Evolutionary conservation across 2,797 vertebrate species (phyloP).

Genomic region (Lacerta viridis): DNA sequence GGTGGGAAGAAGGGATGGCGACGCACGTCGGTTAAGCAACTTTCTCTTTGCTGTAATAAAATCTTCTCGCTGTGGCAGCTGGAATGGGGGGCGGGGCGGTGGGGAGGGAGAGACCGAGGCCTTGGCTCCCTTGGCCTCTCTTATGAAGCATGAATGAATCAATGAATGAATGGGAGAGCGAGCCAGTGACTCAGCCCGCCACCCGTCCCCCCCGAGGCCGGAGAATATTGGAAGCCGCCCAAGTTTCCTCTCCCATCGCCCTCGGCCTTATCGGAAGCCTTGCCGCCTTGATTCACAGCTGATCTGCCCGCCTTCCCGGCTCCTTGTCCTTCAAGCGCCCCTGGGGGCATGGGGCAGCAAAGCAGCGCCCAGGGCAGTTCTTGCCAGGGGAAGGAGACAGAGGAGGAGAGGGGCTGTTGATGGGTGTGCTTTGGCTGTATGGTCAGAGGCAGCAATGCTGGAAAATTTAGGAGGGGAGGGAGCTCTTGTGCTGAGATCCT

Average conservation of each 20-base stretch:
- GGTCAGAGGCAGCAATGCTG: no score
- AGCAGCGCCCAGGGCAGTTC: no score
- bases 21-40: neutral
- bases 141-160: constrained; percentile 42
- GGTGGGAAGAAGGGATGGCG: neutral
- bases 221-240: constrained; percentile 14
- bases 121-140: neutral
- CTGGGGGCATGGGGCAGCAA: no score
- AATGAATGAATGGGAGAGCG: neutral
- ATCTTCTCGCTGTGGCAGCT: neutral
- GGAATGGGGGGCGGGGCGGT: neutral
- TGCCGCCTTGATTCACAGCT: neutral
- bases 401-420: no score
- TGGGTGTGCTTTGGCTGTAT: no score
- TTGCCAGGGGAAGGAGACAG: neutral
- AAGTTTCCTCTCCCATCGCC: neutral
- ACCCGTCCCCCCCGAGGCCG: neutral
- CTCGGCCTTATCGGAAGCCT: constrained; percentile 25
- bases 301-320: neutral
- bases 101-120: neutral
- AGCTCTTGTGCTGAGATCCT: no score
- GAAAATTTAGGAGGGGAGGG: no score
- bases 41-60: neutral
- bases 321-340: neutral
- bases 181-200: neutral